Evolutionary conservation across 2,113 vertebrate species (phyloP).

Genomic region (Hippolais icterina): DNA sequence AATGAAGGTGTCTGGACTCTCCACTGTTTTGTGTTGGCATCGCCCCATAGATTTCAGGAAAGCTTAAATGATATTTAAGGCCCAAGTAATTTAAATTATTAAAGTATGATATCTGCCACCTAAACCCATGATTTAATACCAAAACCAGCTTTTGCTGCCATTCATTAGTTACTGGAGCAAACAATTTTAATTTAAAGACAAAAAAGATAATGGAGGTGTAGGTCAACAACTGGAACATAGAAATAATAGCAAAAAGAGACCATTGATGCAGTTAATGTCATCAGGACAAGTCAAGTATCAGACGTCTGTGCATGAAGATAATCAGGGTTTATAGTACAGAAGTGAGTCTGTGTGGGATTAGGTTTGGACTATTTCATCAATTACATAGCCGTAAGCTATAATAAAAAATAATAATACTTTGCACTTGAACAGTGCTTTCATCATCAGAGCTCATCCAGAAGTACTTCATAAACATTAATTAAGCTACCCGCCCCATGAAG

Average conservation of each 20-base stretch:
- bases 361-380: constrained; percentile 18
- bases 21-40: background rate
- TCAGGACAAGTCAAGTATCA: background rate
- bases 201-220: background rate
- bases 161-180: background rate
- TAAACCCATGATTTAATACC: background rate
- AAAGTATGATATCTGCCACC: background rate
- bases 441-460: background rate
- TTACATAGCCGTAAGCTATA: constrained; percentile 1
- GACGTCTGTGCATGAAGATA: background rate
- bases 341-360: background rate
- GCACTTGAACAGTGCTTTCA: background rate
- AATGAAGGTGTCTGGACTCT: background rate
- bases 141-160: background rate
- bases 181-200: background rate
- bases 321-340: constrained; percentile 2
- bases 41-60: background rate
- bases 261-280: background rate
- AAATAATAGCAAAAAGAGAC: background rate
- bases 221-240: background rate
- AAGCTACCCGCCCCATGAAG: background rate
- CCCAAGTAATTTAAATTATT: background rate
- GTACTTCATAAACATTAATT: constrained; percentile 36
- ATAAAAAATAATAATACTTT: constrained; percentile 51
- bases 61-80: background rate